phyloP scores from a whole-genome alignment of 2,113 vertebrate species.

The Psittacara wagleri region DNA sequence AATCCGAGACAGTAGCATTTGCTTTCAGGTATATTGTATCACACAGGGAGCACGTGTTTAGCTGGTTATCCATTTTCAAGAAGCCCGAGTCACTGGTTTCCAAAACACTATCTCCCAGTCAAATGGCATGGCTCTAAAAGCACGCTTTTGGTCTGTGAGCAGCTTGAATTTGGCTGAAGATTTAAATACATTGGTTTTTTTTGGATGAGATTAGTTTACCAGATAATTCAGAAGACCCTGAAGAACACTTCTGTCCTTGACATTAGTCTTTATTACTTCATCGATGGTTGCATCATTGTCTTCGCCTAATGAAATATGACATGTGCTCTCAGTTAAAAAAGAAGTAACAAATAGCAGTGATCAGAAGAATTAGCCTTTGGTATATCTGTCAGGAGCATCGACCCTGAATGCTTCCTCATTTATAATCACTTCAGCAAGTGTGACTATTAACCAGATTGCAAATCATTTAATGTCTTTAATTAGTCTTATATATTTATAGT shows the following conservation, averaged over 20 bases:
- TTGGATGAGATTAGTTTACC: neutral
- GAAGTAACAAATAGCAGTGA: neutral
- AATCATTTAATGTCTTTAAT: neutral
- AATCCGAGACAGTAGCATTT: neutral
- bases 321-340: neutral
- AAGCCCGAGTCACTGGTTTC: neutral
- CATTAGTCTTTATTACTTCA: neutral
- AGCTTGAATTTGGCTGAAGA: neutral
- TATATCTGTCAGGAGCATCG: neutral
- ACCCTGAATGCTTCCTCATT: neutral
- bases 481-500: neutral
- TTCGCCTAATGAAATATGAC: neutral
- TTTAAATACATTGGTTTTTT: neutral
- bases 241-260: neutral
- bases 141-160: neutral
- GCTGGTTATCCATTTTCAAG: neutral
- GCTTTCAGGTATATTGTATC: neutral
- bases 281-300: neutral
- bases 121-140: neutral
- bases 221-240: neutral
- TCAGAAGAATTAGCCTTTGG: neutral
- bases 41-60: neutral
- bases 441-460: neutral
- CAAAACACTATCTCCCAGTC: neutral
- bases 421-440: neutral